Percentiles rank a stretch among this genome's conserved stretches.
These are phyloP conservation scores for Resseliella maxima DNA, from an alignment of 2,888 invertebrate species.

Conservation along the genomic window DNA sequence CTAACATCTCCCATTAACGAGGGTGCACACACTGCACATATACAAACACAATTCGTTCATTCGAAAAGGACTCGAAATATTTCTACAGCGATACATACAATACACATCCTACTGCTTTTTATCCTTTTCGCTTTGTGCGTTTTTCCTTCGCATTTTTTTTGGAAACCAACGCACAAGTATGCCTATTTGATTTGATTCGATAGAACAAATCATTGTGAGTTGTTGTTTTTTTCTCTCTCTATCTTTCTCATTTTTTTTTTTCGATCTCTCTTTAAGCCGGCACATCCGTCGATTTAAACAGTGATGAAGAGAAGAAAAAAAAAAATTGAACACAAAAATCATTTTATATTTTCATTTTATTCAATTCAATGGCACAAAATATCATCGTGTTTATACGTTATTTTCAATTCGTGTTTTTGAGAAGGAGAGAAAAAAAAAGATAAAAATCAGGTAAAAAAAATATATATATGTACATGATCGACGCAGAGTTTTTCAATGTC, in stretches of 20 bases:
- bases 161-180: neutral
- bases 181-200: slow-evolving; percentile 9
- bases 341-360: slow-evolving; percentile 32
- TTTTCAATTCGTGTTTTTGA: neutral
- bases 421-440: neutral
- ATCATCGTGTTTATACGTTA: neutral
- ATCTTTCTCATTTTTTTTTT: neutral
- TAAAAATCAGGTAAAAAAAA: slow-evolving; percentile 49
- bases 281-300: slow-evolving; percentile 46
- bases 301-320: neutral
- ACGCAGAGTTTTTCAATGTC: slow-evolving; percentile 23
- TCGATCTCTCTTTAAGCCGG: slow-evolving; percentile 38
- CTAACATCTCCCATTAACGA: slow-evolving; percentile 6
- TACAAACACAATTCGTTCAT: neutral
- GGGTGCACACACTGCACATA: no score
- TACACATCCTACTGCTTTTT: neutral
- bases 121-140: neutral
- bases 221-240: neutral
- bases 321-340: neutral
- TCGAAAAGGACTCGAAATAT: slow-evolving; percentile 36
- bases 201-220: neutral
- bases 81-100: slow-evolving; percentile 22
- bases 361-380: slow-evolving; percentile 10
- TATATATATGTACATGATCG: neutral
- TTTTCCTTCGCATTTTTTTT: neutral